Percentiles rank a stretch among this genome's conserved stretches.
These are phyloP conservation scores for Cataglyphis albicans DNA, from an alignment of 2,888 invertebrate genomes.

Conservation along the genomic window DNA sequence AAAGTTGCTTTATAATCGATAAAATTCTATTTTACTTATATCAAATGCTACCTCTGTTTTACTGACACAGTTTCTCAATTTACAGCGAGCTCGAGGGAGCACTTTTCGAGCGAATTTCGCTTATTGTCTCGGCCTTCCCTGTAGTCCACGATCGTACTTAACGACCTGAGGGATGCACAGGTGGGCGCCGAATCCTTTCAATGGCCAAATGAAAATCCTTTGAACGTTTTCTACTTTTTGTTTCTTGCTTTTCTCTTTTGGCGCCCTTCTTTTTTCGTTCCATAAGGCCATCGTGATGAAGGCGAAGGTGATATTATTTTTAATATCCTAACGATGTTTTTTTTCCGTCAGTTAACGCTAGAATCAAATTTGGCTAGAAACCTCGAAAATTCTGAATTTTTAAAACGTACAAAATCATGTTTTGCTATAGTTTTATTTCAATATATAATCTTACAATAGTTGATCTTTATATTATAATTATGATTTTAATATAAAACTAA, in stretches of 20 bases:
- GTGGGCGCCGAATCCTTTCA: conserved; percentile 9
- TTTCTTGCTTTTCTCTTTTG: conserved; percentile 7
- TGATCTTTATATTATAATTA: conserved; percentile 4
- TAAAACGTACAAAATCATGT: neutral
- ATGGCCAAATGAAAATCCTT: conserved; percentile 34
- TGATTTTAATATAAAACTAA: neutral
- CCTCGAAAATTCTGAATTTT: neutral
- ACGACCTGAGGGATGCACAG: conserved; percentile 19
- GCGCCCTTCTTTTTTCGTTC: neutral
- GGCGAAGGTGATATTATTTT: conserved; percentile 13
- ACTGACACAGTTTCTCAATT: conserved; percentile 27
- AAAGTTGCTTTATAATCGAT: neutral
- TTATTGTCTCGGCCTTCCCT: conserved; percentile 28
- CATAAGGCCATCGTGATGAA: neutral
- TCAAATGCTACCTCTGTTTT: conserved; percentile 9
- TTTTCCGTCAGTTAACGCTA: neutral
- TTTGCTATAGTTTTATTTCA: neutral
- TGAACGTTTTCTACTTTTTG: conserved; percentile 24
- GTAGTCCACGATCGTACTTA: neutral
- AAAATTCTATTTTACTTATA: conserved; percentile 29
- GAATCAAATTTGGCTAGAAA: neutral
- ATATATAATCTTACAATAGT: neutral
- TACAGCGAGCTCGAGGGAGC: neutral
- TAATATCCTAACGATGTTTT: conserved; percentile 2
- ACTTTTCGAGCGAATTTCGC: conserved; percentile 33